These are phyloP conservation scores for Centropristis striata DNA, from an alignment of 2,113 vertebrate genomes.

Conservation along the genomic window DNA sequence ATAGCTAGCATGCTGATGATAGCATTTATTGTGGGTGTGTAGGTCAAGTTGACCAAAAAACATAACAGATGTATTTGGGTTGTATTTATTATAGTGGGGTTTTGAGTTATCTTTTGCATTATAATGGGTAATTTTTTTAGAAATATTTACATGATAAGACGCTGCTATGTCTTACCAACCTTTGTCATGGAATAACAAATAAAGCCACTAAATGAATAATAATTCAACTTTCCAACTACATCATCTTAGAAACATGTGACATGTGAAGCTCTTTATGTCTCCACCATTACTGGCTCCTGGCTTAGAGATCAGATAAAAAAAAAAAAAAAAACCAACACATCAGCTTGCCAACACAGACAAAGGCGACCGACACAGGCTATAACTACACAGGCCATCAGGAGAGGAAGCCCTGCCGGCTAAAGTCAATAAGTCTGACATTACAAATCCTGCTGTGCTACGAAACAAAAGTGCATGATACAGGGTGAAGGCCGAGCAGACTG, in stretches of 20 bases:
- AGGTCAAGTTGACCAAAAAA: too few relatives aligned
- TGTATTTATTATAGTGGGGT: too few relatives aligned
- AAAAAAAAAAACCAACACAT: background rate
- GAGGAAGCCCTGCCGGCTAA: conserved; percentile 56
- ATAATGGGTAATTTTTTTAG: too few relatives aligned
- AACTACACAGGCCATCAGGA: conserved; percentile 28
- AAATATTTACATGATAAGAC: background rate
- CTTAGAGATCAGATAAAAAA: background rate
- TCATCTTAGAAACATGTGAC: background rate
- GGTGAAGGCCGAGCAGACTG: conserved; percentile 9
- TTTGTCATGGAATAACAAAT: too few relatives aligned
- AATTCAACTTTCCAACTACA: background rate
- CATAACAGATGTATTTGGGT: too few relatives aligned
- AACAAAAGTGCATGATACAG: conserved; percentile 10
- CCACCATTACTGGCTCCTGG: background rate
- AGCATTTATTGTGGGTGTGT: too few relatives aligned
- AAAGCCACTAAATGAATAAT: too few relatives aligned
- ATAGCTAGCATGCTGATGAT: too few relatives aligned
- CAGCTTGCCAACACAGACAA: conserved; percentile 32
- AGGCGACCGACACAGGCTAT: conserved; percentile 12
- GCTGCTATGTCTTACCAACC: background rate
- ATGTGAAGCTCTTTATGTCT: background rate
- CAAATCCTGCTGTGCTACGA: conserved; percentile 29
- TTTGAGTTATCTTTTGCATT: too few relatives aligned
- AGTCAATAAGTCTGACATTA: conserved; percentile 59